Evolutionary conservation across 2,113 vertebrate species (phyloP), one percentile per base, ranked within the genome.

Genomic region (Garra rufa): DNA sequence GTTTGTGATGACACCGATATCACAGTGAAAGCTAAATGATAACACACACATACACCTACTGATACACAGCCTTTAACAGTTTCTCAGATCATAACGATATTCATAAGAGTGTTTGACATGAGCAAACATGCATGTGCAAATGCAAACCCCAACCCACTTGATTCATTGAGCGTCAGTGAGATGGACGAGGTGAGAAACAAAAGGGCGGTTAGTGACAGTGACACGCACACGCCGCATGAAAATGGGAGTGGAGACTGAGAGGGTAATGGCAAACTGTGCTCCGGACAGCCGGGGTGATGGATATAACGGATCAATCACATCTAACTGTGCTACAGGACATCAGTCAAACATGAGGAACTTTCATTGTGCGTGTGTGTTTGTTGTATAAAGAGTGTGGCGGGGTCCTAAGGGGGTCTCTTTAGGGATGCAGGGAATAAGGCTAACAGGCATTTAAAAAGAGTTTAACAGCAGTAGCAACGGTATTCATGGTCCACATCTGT

Each of bases 221-320:
- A 76, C 83, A 73, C 61, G 41, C 69, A 80, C 79, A 79, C 57
- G 3, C 50, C 43, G 71, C 43, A 73, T 80, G 61, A 92, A 90
- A 89, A 78, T 83, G 83, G 57, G 24, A 38, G 26, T 78, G 83
- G 87, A 87, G 61, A 26, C 81, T 74, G 46, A 85, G 76, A 76
- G 73, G 73, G 87, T 86, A 89, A 85, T 52, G 13, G 88, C 92
- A 90, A 79, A 86, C 94, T 91, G 93, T 86, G 92, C 81, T 14
- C 21, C 26, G 30, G 92, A 92, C 93, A 92, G 89, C 67, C 13
- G 3, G 77, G 63, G 87, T 95, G 93, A 95, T 93, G 92, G 93
- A 95, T 93, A 89, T 89, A 87, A 90, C 79, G 83, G 87, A 94
- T 94, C 93, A 90, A 93, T 94, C 92, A 94, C 67, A 87, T 67